Conservation (phyloP, 2,888 invertebrate species). For the Oxytorus armatus region DNA sequence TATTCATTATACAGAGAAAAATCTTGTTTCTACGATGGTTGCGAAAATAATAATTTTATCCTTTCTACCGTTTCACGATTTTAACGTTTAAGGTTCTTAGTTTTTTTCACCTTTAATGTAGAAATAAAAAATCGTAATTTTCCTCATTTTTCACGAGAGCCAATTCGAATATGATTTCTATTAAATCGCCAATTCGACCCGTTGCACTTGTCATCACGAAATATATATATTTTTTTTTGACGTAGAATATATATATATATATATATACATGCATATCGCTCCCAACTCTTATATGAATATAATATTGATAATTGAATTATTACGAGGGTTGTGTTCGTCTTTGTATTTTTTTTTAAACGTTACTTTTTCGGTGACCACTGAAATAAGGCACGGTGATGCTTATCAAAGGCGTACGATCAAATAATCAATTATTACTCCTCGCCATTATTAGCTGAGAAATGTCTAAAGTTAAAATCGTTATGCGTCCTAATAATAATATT, state of each 20-base stretch:
- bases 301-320: slow-evolving; percentile 1
- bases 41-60: slow-evolving; percentile 43
- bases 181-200: slow-evolving; percentile 26
- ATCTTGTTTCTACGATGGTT: slow-evolving; percentile 41
- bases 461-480: slow-evolving; percentile 25
- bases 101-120: background rate
- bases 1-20: slow-evolving; percentile 54
- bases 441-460: slow-evolving; percentile 1
- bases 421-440: slow-evolving; percentile 30
- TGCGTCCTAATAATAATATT: slow-evolving; percentile 9
- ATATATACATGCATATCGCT: slow-evolving; percentile 59
- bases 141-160: background rate
- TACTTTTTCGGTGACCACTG: slow-evolving; percentile 62
- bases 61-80: background rate
- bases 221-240: slow-evolving; percentile 26
- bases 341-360: slow-evolving; percentile 11
- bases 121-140: background rate
- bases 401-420: slow-evolving; percentile 20
- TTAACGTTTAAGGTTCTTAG: background rate
- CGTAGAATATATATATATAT: slow-evolving; percentile 66
- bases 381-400: slow-evolving; percentile 68
- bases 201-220: slow-evolving; percentile 22
- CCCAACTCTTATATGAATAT: slow-evolving; percentile 41
- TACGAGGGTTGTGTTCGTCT: background rate
- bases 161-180: background rate